A percentile compares a stretch with the other conserved stretches of the same genome.
These are phyloP conservation scores for Pangasius djambal DNA, from an alignment of 2,797 vertebrate species.

Conservation along the genomic window DNA sequence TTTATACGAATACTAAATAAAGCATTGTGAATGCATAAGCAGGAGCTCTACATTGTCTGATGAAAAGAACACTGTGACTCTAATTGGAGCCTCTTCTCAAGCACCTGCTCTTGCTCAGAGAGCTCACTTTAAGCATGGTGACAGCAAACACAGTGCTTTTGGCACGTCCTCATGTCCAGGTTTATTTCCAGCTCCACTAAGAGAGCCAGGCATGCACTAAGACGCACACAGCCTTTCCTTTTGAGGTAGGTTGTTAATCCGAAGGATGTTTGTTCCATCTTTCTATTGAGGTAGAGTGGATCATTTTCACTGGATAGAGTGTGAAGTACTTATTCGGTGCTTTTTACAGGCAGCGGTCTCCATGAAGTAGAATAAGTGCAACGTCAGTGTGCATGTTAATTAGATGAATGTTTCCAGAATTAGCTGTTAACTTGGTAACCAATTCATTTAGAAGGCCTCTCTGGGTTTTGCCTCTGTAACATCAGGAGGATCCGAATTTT, in stretches of 20 bases:
- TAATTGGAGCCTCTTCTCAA: slow-evolving; percentile 28
- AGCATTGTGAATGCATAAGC: slow-evolving; percentile 2
- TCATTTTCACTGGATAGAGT: slow-evolving; percentile 2
- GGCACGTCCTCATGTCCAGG: slow-evolving; percentile 15
- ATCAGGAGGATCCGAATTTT: not conserved
- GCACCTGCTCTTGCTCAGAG: slow-evolving; percentile 30
- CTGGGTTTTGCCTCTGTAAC: not conserved
- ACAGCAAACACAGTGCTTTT: slow-evolving; percentile 34
- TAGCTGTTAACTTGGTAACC: not conserved
- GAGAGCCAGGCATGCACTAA: slow-evolving; percentile 20
- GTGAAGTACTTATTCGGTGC: not conserved
- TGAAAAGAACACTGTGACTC: slow-evolving; percentile 21
- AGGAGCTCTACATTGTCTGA: not conserved
- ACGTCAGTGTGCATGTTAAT: slow-evolving; percentile 11
- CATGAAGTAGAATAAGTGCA: not conserved
- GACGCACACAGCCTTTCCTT: slow-evolving; percentile 28
- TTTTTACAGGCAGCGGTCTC: slow-evolving; percentile 15
- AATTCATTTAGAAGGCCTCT: not conserved
- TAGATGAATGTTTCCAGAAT: not conserved
- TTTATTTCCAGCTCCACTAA: slow-evolving; percentile 43
- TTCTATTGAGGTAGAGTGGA: slow-evolving; percentile 21
- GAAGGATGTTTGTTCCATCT: slow-evolving; percentile 9
- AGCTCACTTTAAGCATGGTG: slow-evolving; percentile 35
- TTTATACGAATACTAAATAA: not conserved
- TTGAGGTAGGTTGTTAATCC: slow-evolving; percentile 12